phyloP scores from a whole-genome alignment of 2,113 vertebrate species.

The cat (Felis catus) region DNA sequence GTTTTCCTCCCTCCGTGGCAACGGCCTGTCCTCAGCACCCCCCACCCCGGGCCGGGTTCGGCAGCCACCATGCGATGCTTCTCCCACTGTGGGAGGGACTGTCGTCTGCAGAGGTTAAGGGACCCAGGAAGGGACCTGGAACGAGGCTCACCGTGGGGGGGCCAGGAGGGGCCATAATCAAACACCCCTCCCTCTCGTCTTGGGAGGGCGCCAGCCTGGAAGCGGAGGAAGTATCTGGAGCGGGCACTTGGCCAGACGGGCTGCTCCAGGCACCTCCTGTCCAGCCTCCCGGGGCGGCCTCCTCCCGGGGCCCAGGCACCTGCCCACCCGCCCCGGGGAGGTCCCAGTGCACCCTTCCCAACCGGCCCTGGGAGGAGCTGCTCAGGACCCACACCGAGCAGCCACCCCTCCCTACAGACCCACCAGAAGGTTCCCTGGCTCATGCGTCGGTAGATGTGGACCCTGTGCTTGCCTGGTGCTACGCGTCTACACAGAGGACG shows the following conservation, averaged over 20 bases:
- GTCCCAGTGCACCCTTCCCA: too few relatives aligned
- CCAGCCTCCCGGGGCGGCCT: background rate
- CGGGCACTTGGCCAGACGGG: background rate
- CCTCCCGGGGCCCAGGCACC: background rate
- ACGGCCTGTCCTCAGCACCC: fast-evolving
- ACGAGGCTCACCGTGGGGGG: fast-evolving
- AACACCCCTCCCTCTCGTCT: background rate
- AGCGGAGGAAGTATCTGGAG: background rate
- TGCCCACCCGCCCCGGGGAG: background rate
- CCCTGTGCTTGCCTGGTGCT: too few relatives aligned
- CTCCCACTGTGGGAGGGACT: background rate
- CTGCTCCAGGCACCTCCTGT: background rate
- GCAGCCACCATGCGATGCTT: background rate
- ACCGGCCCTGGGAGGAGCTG: background rate
- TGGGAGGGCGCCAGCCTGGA: background rate
- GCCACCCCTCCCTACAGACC: background rate
- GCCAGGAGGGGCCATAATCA: fast-evolving
- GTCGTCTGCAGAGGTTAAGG: background rate
- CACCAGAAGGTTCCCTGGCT: background rate
- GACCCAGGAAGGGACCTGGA: background rate
- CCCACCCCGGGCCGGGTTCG: too few relatives aligned
- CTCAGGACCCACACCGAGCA: fast-evolving
- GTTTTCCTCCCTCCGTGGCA: background rate
- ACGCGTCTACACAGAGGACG: background rate
- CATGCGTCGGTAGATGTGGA: fast-evolving